Base-by-base conservation (phyloP, 2,888 invertebrate genomes). In the Furcula furcula region DNA sequence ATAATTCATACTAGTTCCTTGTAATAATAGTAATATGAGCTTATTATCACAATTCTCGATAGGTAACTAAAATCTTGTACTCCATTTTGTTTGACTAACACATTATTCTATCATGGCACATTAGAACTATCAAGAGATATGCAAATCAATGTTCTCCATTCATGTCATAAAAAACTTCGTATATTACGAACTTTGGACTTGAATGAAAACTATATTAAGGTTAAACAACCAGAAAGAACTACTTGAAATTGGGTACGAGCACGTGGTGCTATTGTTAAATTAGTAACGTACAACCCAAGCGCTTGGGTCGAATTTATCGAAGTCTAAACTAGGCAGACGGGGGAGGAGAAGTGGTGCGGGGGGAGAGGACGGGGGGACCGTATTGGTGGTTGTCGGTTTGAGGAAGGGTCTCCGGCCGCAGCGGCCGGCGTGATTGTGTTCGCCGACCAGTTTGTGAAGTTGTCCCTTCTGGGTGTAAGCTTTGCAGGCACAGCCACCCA, bases 401-500 rank as follows among this genome's bases (percentile, higher is more conserved):
- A 34, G 11, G 14, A 25, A 31, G 10, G 63, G 27, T 37, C 82
- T 72, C 13, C 83, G 75, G 26, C 79, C 81, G 48, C 79, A 77
- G 32, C 84, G 79, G 11, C 74, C 76, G n/a, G 62, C 69, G 62
- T 87, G 87, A 56, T 88, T 88, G 63, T 88, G 87, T 39, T 86
- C 87, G 9, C 87, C 87, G 21, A 88, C 83, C 19, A 88, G 68
- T 50, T 87, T 87, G 64, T 86, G 86, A 3, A 87, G 55, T 4
- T 81, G 76, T 19, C 87, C 87, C 44, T 80, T 81, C 55, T 85
- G 85, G 7, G 87, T 88, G 69, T 88, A 87, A 1, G 87, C 87
- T 53, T 88, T 88, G 59, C 87, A 88, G 14, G 85, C 85, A 47
- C 87, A 88, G 28, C 87, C 87, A 34, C 87, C 87, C 87, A 88